These are phyloP conservation scores for Ectemnius continuus DNA, from an alignment of 2,888 invertebrate species.

Conservation along the genomic window DNA sequence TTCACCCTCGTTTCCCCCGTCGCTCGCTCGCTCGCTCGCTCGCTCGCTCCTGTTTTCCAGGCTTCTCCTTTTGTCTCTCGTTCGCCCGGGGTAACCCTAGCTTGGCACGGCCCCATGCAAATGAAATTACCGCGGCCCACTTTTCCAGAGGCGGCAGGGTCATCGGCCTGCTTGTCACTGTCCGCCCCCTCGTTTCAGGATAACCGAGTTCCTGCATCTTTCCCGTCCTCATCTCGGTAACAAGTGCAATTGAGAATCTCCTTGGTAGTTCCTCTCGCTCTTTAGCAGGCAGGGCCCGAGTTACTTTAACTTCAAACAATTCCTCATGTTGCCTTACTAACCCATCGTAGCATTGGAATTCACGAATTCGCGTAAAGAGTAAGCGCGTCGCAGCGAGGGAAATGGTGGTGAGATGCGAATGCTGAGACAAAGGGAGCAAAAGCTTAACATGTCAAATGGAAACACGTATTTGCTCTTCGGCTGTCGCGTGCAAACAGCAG, in stretches of 20 bases:
- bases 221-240: too few species aligned
- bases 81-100: conserved; percentile 18
- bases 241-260: background rate
- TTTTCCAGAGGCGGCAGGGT: conserved; percentile 46
- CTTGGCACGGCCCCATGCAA: conserved; percentile 56
- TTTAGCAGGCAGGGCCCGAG: too few species aligned
- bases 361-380: background rate
- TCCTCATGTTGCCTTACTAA: too few species aligned
- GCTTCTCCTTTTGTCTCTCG: conserved; percentile 19
- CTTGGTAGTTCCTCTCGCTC: background rate
- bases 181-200: conserved; percentile 35
- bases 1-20: conserved; percentile 15
- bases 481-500: conserved; percentile 60
- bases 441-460: conserved; percentile 64
- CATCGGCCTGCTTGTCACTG: conserved; percentile 42
- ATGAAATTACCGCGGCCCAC: conserved; percentile 65
- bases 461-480: conserved; percentile 71
- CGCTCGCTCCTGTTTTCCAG: conserved; percentile 27
- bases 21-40: too few species aligned
- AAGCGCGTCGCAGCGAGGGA: conserved; percentile 22
- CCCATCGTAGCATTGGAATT: too few species aligned
- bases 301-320: too few species aligned
- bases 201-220: conserved; percentile 17
- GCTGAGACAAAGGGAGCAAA: conserved; percentile 48
- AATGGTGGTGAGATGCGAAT: conserved; percentile 16